A percentile compares a stretch with the other conserved stretches of the same genome.
Evolutionary conservation across 2,888 invertebrate genomes (phyloP).

Genomic region (Euclidia mi): DNA sequence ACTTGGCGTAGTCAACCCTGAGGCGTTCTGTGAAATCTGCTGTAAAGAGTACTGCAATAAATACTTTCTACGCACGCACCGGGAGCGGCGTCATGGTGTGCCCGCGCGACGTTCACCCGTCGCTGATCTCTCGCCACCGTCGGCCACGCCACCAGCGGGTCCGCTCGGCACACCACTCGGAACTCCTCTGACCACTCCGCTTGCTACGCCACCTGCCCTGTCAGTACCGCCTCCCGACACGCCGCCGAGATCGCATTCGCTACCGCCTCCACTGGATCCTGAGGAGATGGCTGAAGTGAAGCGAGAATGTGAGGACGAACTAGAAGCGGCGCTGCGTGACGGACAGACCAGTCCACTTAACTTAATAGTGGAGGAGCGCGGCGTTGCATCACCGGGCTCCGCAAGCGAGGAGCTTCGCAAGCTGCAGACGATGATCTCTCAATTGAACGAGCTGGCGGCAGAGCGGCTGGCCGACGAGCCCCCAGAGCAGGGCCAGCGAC

Average conservation of each 20-base stretch:
- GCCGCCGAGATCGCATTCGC: slow-evolving; percentile 73
- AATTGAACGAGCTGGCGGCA: slow-evolving; percentile 94
- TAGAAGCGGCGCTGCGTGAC: slow-evolving; percentile 84
- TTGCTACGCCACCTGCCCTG: slow-evolving; percentile 90
- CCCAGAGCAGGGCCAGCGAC: slow-evolving; percentile 67
- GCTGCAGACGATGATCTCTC: slow-evolving; percentile 97
- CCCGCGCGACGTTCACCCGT: slow-evolving; percentile 78
- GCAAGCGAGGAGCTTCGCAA: slow-evolving; percentile 97
- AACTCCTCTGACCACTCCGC: slow-evolving; percentile 91
- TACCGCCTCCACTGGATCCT: slow-evolving; percentile 74
- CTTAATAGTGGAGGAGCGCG: slow-evolving; percentile 92
- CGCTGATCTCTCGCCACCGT: slow-evolving; percentile 86
- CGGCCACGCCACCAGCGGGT: slow-evolving; percentile 73
- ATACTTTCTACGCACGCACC: slow-evolving; percentile 97
- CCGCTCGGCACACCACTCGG: slow-evolving; percentile 55
- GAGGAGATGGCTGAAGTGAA: slow-evolving; percentile 85
- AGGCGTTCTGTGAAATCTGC: slow-evolving; percentile 98
- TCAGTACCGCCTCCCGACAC: slow-evolving; percentile 94
- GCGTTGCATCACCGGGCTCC: slow-evolving; percentile 89
- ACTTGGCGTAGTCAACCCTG: slow-evolving; percentile 95
- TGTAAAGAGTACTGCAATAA: slow-evolving; percentile 98
- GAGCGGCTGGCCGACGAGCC: slow-evolving; percentile 83
- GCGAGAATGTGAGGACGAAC: slow-evolving; percentile 86
- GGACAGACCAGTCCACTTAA: slow-evolving; percentile 95
- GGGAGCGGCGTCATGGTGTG: slow-evolving; percentile 97